Percentiles rank a stretch among this genome's conserved stretches.
These are phyloP conservation scores for Thaumetopoea pityocampa DNA, from an alignment of 1,140 invertebrate genomes.

Conservation along the genomic window DNA sequence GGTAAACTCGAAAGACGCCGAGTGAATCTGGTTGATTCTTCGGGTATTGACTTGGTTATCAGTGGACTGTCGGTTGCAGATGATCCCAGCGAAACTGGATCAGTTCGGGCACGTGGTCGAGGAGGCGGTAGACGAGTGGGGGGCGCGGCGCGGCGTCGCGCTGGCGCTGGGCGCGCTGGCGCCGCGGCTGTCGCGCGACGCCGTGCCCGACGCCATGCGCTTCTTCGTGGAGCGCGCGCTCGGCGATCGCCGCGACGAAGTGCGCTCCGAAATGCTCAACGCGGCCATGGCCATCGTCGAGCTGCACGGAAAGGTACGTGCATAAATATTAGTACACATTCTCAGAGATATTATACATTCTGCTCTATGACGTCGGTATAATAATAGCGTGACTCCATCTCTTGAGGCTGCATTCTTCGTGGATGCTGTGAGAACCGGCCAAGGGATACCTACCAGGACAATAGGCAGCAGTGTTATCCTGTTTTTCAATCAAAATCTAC, in stretches of 20 bases:
- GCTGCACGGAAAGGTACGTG: constrained; percentile 89
- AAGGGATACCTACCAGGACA: too few species aligned
- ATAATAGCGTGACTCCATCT: too few species aligned
- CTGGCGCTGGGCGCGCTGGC: constrained; percentile 86
- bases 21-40: too few species aligned
- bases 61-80: constrained; percentile 51
- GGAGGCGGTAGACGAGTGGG: constrained; percentile 92
- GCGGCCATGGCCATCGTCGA: constrained; percentile 95
- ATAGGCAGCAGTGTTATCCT: too few species aligned
- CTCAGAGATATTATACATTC: too few species aligned
- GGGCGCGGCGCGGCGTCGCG: constrained; percentile 90
- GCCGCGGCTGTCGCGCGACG: constrained; percentile 79
- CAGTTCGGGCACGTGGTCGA: constrained; percentile 93
- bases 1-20: too few species aligned
- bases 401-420: too few species aligned
- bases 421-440: too few species aligned
- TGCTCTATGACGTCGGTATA: too few species aligned
- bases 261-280: constrained; percentile 93
- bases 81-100: constrained; percentile 92
- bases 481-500: too few species aligned
- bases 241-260: constrained; percentile 88
- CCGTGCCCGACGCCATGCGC: constrained; percentile 83
- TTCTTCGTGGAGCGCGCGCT: constrained; percentile 93
- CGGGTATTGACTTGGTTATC: not conserved
- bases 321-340: too few species aligned